Base-by-base conservation (phyloP, 1,140 invertebrate species). In the Heliconius congener region DNA sequence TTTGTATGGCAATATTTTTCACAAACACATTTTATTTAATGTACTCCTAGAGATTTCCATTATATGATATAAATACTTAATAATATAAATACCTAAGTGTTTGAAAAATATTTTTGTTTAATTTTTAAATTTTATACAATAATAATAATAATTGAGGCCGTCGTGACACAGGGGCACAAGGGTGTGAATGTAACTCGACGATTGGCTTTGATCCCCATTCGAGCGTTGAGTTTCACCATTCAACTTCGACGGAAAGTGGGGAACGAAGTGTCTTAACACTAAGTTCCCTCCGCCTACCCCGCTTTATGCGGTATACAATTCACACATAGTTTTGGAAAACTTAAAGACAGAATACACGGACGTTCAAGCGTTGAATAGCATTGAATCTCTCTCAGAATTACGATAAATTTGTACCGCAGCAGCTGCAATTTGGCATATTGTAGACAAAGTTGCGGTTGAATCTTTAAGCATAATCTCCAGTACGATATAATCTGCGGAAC, bases 401-500 rank as follows among this genome's bases (percentile, higher is more conserved):
- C 60, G 23, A 66, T 66, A 23, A 66, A 66, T 66, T 66, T 66
- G 27, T 66, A 55, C 79, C 74, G 74, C 39, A 30, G 27, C 71
- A 66, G 71, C 27, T 80, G 79, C 74, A 76, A 73, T 80, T 80
- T 71, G 74, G 52, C 52, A 46, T 73, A 72, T 80, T 80, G 50
- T 55, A 55, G 74, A 73, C 79, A 66, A 80, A 80, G 79, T 80
- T 80, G 37, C 23, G 71, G 66, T 74, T 75, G 73, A 79, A 79
- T 79, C 78, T 79, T 79, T 79, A 74, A 79, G 72, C 71, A 71
- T 71, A 79, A 79, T 39, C 78, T 74, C 73, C 18, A 60, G 42
- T 50, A 74, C 72, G 46, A 74, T 71, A 74, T 71, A 79, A 74
- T 75, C 78, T 60, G 73, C 42, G 34, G 46, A 77, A 77, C 66